Conservation (phyloP, 2,797 vertebrate species). For the Poeciliopsis gracilis region DNA sequence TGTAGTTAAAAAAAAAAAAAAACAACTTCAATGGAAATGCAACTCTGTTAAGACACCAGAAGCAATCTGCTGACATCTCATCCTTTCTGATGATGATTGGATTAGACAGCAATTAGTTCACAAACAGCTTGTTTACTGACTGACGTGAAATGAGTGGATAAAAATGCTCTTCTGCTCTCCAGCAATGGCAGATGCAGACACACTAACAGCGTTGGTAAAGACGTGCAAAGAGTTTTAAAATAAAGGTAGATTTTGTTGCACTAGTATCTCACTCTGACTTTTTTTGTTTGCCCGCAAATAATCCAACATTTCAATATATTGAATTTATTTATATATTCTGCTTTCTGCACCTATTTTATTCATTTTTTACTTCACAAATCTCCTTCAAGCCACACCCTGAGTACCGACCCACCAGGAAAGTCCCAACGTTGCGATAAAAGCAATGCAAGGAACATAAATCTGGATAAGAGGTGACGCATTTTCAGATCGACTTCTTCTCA, state of each 20-base stretch:
- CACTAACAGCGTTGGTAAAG: not conserved
- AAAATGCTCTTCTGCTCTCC: not conserved
- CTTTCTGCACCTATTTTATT: not conserved
- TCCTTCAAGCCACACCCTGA: slow-evolving; percentile 1
- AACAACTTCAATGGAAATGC: slow-evolving; percentile 1
- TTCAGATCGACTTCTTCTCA: slow-evolving; percentile 4
- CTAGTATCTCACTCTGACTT: not conserved
- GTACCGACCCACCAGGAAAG: not conserved
- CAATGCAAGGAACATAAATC: not conserved
- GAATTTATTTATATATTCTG: not conserved
- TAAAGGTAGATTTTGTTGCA: not conserved
- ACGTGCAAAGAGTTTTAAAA: not conserved
- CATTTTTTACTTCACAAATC: not conserved
- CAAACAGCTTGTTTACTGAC: not conserved
- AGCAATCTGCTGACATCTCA: not conserved
- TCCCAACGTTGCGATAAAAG: not conserved
- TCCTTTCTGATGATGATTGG: slow-evolving; percentile 16
- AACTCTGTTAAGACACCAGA: slow-evolving; percentile 2
- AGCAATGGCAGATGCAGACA: not conserved
- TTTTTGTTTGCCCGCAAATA: not conserved
- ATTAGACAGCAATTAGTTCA: not conserved
- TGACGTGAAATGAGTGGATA: not conserved
- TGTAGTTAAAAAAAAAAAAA: not conserved
- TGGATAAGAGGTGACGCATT: not conserved
- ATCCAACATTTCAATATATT: not conserved